Percentiles rank a stretch among this genome's conserved stretches.
Evolutionary conservation across 1,140 invertebrate species (phyloP).

Genomic region (Calliopsis andreniformis): DNA sequence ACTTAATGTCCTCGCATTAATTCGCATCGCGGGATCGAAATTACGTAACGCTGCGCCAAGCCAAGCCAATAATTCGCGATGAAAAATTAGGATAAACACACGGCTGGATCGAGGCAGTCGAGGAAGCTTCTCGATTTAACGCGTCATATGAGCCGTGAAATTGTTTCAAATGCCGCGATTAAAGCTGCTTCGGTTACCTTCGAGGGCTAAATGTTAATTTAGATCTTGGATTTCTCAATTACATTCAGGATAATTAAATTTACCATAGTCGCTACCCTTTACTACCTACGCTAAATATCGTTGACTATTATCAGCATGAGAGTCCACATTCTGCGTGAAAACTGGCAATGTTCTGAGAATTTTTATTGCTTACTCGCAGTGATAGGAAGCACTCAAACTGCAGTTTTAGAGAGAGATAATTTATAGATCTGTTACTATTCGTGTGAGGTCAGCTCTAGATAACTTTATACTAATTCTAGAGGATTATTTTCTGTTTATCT

Average conservation of each 20-base stretch:
- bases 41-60: not conserved
- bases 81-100: constrained; percentile 18
- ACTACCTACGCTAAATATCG: not conserved
- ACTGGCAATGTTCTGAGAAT: no score
- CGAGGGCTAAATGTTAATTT: constrained; percentile 51
- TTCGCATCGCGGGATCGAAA: constrained; percentile 2
- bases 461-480: no score
- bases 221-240: constrained; percentile 38
- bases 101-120: no score
- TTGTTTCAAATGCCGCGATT: constrained; percentile 15
- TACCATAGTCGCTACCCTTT: constrained; percentile 28
- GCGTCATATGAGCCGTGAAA: constrained; percentile 3
- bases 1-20: constrained; percentile 17
- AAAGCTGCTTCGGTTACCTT: constrained; percentile 18
- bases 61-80: constrained; percentile 5
- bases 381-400: no score
- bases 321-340: no score
- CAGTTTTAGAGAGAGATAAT: no score
- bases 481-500: no score
- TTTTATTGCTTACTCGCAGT: no score
- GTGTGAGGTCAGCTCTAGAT: no score
- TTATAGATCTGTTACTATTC: no score
- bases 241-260: constrained; percentile 57
- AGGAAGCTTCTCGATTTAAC: not conserved
- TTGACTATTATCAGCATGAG: no score